A percentile compares a stretch with the other conserved stretches of the same genome.
These are phyloP conservation scores for Macrosteles quadrilineatus DNA, from an alignment of 1,140 invertebrate genomes.

Conservation along the genomic window DNA sequence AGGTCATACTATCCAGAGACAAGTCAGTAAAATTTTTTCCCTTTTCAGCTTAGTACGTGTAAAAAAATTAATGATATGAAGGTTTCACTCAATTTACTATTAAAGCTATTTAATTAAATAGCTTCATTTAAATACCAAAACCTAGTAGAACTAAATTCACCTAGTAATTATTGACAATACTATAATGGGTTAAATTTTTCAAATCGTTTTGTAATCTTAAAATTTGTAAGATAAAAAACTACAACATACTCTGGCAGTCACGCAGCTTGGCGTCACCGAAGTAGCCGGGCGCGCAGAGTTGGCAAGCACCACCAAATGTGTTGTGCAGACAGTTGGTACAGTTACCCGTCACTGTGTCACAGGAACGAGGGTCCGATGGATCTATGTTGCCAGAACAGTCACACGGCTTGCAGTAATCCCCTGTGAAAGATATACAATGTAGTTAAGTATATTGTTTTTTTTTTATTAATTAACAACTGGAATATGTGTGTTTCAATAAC, in stretches of 20 bases:
- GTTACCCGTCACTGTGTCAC: slow-evolving; percentile 85
- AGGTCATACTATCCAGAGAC: no score
- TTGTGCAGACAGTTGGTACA: slow-evolving; percentile 90
- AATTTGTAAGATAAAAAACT: no score
- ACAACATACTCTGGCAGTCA: slow-evolving; percentile 80
- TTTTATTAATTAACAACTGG: background rate
- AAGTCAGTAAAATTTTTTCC: no score
- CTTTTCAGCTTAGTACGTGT: no score
- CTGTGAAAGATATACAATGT: slow-evolving; percentile 50
- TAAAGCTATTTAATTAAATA: no score
- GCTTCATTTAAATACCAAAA: no score
- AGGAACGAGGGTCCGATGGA: slow-evolving; percentile 72
- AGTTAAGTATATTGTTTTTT: slow-evolving; percentile 1
- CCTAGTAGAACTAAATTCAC: no score
- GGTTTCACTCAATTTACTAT: no score
- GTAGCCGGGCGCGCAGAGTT: slow-evolving; percentile 85
- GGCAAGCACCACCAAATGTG: slow-evolving; percentile 85
- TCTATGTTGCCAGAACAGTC: slow-evolving; percentile 94
- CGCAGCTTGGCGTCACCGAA: slow-evolving; percentile 92
- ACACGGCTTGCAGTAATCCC: slow-evolving; percentile 84
- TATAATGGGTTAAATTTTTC: no score
- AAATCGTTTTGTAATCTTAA: no score
- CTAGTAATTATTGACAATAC: no score
- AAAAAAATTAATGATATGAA: no score
- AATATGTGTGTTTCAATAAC: background rate